phyloP scores from a whole-genome alignment of 1,140 invertebrate genomes.

The Harpegnathos saltator region DNA sequence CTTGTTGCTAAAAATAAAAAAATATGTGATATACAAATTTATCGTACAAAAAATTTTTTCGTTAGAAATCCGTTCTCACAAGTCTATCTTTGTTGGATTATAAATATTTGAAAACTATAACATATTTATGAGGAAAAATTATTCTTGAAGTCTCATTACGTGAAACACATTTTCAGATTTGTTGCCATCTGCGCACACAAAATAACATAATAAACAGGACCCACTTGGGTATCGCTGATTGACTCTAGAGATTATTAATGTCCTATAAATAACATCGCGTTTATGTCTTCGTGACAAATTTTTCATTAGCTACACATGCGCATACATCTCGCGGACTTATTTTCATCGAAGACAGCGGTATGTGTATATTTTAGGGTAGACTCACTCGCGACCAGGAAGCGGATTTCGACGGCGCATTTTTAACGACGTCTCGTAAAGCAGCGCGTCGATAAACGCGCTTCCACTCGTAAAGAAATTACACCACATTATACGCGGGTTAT shows the following conservation, averaged over 20 bases:
- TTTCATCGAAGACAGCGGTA: slow-evolving; percentile 1
- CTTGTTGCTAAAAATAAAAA: too few species aligned
- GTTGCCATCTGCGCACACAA: background rate
- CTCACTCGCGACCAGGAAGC: slow-evolving; percentile 39
- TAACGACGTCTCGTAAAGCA: slow-evolving; percentile 57
- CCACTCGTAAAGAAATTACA: slow-evolving; percentile 40
- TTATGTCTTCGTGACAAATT: slow-evolving; percentile 11
- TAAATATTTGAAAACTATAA: background rate
- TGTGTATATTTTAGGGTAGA: slow-evolving; percentile 8
- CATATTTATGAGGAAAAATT: background rate
- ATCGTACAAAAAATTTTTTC: too few species aligned
- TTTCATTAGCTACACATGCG: background rate
- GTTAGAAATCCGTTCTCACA: too few species aligned
- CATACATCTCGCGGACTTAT: background rate
- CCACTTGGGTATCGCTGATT: background rate
- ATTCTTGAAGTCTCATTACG: background rate
- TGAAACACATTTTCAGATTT: background rate
- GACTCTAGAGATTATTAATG: background rate
- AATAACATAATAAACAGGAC: background rate
- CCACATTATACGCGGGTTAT: slow-evolving; percentile 27
- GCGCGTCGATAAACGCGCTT: slow-evolving; percentile 44
- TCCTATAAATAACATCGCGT: background rate
- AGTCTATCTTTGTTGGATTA: background rate
- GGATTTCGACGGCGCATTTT: slow-evolving; percentile 53
- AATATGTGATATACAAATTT: too few species aligned